A percentile compares a stretch with the other conserved stretches of the same genome.
These are phyloP conservation scores for rabbit (Oryctolagus cuniculus) DNA, from an alignment of 2,113 vertebrate genomes.

Conservation along the genomic window DNA sequence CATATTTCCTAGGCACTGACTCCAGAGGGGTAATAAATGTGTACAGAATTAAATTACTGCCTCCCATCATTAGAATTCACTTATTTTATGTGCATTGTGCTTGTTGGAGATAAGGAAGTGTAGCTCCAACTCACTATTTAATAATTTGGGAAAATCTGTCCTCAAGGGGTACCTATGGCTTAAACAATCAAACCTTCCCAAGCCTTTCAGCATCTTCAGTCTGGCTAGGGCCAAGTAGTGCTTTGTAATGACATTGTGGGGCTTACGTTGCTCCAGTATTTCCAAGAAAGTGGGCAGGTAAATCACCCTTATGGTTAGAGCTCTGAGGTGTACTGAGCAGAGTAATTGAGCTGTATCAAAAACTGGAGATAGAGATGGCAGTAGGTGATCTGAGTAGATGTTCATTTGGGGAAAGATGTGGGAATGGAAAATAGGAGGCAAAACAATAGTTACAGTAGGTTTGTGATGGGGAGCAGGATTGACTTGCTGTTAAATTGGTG, in stretches of 20 bases:
- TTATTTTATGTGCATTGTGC: neutral
- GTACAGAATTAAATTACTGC: neutral
- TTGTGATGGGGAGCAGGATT: neutral
- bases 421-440: neutral
- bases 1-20: neutral
- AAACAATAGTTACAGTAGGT: neutral
- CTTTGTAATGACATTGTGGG: conserved; percentile 1
- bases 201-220: neutral
- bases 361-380: neutral
- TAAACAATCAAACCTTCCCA: neutral
- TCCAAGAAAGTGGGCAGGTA: neutral
- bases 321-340: neutral
- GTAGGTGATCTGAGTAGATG: neutral
- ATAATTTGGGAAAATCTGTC: neutral
- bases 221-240: neutral
- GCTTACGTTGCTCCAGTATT: neutral
- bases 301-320: neutral
- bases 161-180: neutral
- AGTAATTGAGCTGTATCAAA: neutral
- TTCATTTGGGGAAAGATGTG: neutral
- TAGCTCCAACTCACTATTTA: neutral
- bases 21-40: neutral
- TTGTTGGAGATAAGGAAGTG: neutral
- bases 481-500: neutral
- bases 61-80: neutral